Evolutionary conservation across 2,888 invertebrate genomes (phyloP).

Genomic region (Chymomyza fuscimana): DNA sequence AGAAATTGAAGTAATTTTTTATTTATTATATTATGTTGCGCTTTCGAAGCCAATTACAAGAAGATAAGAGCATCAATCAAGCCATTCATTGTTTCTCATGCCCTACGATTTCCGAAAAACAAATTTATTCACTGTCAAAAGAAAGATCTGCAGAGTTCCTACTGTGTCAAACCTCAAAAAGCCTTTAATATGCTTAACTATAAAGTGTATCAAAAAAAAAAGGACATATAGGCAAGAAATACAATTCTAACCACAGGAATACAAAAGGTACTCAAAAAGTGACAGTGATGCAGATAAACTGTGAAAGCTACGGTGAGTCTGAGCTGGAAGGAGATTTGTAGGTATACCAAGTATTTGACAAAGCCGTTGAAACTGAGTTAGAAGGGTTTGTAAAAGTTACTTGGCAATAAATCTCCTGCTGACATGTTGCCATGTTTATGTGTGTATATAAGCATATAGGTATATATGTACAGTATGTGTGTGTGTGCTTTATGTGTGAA

Average conservation of each 20-base stretch:
- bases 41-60: too few species aligned
- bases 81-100: too few species aligned
- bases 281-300: background rate
- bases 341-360: background rate
- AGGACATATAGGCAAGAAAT: conserved; percentile 25
- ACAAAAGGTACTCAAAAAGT: conserved; percentile 37
- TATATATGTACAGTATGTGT: background rate
- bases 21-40: too few species aligned
- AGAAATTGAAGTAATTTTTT: too few species aligned
- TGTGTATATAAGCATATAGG: background rate
- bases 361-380: background rate
- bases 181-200: too few species aligned
- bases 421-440: conserved; percentile 32
- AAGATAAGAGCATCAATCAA: too few species aligned
- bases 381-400: background rate
- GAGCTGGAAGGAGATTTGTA: background rate
- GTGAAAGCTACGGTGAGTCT: background rate
- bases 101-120: too few species aligned
- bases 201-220: conserved; percentile 5
- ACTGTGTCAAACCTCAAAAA: too few species aligned
- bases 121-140: too few species aligned
- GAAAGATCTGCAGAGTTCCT: too few species aligned
- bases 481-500: conserved; percentile 21
- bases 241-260: conserved; percentile 14
- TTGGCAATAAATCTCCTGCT: conserved; percentile 59